These are phyloP conservation scores for Pollenia amentaria DNA, from an alignment of 2,888 invertebrate species.

Conservation along the genomic window DNA sequence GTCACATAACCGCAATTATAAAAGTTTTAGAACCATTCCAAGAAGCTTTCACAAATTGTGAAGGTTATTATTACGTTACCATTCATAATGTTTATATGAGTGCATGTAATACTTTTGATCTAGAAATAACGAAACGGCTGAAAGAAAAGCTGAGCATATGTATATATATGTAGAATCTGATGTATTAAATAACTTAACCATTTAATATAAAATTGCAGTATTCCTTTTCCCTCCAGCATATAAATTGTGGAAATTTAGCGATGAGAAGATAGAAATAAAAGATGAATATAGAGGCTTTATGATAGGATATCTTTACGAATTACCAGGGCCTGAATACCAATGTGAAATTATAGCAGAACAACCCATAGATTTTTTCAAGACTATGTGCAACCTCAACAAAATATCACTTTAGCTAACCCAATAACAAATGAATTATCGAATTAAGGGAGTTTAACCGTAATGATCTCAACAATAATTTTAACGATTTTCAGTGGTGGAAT, in stretches of 20 bases:
- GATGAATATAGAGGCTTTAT: slow-evolving; percentile 66
- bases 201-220: slow-evolving; percentile 69
- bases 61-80: slow-evolving; percentile 51
- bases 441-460: too few relatives aligned
- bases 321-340: background rate
- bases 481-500: slow-evolving; percentile 59
- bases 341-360: background rate
- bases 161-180: slow-evolving; percentile 20
- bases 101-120: background rate
- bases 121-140: background rate
- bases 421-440: background rate
- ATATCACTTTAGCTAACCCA: slow-evolving; percentile 53
- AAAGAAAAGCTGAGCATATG: too few relatives aligned
- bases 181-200: slow-evolving; percentile 51
- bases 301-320: slow-evolving; percentile 36
- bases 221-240: slow-evolving; percentile 74
- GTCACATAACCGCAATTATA: too few relatives aligned
- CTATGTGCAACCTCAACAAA: slow-evolving; percentile 18
- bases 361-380: too few relatives aligned
- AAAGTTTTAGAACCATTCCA: slow-evolving; percentile 45
- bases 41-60: slow-evolving; percentile 34
- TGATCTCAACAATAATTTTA: slow-evolving; percentile 56
- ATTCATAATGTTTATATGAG: slow-evolving; percentile 39
- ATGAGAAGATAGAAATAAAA: slow-evolving; percentile 60
- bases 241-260: slow-evolving; percentile 61